Evolutionary conservation across 2,797 vertebrate species (phyloP).

Genomic region (Sandelia bainsii): DNA sequence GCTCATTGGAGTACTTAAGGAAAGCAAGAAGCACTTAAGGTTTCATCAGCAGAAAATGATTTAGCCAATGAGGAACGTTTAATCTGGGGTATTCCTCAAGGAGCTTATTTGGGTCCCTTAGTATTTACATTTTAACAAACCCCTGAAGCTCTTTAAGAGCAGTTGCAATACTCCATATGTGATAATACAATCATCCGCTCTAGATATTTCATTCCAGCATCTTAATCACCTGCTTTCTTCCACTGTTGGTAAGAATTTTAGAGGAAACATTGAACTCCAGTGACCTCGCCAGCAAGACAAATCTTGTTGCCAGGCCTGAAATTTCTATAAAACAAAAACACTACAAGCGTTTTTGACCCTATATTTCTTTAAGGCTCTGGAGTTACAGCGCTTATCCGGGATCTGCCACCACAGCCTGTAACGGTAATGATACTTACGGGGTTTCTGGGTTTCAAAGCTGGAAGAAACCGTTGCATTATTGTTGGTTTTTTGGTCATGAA

Average conservation of each 20-base stretch:
- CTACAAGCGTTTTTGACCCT: constrained; percentile 69
- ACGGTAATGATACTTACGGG: constrained; percentile 24
- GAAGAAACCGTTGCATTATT: background rate
- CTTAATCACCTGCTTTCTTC: constrained; percentile 47
- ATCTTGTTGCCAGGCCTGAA: constrained; percentile 55
- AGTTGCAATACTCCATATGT: constrained; percentile 65
- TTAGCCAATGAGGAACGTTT: background rate
- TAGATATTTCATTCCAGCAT: constrained; percentile 68
- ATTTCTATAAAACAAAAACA: constrained; percentile 65
- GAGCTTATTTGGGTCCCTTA: constrained; percentile 35
- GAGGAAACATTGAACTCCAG: constrained; percentile 77
- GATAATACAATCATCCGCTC: constrained; percentile 58
- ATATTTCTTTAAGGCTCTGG: constrained; percentile 58
- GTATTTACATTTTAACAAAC: constrained; percentile 38
- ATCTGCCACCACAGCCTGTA: constrained; percentile 38
- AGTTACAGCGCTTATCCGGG: constrained; percentile 69
- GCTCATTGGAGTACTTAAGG: constrained; percentile 55
- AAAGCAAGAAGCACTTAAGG: constrained; percentile 58
- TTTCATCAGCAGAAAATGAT: constrained; percentile 36
- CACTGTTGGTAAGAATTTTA: constrained; percentile 58
- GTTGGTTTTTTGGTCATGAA: constrained; percentile 1
- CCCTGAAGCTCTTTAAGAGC: constrained; percentile 55
- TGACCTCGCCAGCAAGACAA: constrained; percentile 50
- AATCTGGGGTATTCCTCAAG: constrained; percentile 47
- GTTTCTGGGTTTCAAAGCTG: constrained; percentile 44